These are phyloP conservation scores for Endotricha flammealis DNA, from an alignment of 2,888 invertebrate genomes.

Conservation along the genomic window DNA sequence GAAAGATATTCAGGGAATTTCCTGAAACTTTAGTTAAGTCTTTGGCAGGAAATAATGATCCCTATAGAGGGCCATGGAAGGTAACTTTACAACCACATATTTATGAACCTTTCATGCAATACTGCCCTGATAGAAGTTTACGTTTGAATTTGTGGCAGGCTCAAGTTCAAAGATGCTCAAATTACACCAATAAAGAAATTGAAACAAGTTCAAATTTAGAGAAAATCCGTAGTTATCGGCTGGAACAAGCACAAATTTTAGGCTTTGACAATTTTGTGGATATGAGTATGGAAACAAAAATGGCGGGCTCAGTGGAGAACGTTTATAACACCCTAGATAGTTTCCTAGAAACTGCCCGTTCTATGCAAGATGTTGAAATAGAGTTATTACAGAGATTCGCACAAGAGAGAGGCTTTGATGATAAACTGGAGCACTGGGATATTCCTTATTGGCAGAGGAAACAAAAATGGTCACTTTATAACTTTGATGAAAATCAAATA, in stretches of 20 bases:
- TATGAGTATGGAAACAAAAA: slow-evolving; percentile 95
- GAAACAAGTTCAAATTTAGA: slow-evolving; percentile 87
- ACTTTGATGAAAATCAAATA: slow-evolving; percentile 84
- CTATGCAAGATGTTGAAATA: slow-evolving; percentile 87
- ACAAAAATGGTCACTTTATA: slow-evolving; percentile 81
- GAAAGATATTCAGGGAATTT: slow-evolving; percentile 83
- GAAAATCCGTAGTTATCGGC: slow-evolving; percentile 83
- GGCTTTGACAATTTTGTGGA: slow-evolving; percentile 89
- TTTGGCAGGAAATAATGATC: slow-evolving; percentile 80
- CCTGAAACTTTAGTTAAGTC: slow-evolving; percentile 82
- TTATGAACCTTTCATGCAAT: slow-evolving; percentile 86
- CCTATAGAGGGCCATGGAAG: slow-evolving; percentile 89
- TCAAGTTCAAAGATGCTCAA: slow-evolving; percentile 83
- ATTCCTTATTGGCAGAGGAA: slow-evolving; percentile 92
- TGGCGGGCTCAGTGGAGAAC: slow-evolving; percentile 89
- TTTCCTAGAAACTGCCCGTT: slow-evolving; percentile 82
- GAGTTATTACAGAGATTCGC: slow-evolving; percentile 85
- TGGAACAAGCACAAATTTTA: slow-evolving; percentile 84
- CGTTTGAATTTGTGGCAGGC: slow-evolving; percentile 94
- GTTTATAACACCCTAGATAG: slow-evolving; percentile 83
- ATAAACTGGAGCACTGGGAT: slow-evolving; percentile 88
- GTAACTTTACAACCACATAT: slow-evolving; percentile 86
- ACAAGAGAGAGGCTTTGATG: slow-evolving; percentile 82
- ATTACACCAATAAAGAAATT: slow-evolving; percentile 78
- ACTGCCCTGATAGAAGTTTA: slow-evolving; percentile 87